Base-by-base conservation (phyloP, 2,797 vertebrate species). In the Crocodylus rhombifer region DNA sequence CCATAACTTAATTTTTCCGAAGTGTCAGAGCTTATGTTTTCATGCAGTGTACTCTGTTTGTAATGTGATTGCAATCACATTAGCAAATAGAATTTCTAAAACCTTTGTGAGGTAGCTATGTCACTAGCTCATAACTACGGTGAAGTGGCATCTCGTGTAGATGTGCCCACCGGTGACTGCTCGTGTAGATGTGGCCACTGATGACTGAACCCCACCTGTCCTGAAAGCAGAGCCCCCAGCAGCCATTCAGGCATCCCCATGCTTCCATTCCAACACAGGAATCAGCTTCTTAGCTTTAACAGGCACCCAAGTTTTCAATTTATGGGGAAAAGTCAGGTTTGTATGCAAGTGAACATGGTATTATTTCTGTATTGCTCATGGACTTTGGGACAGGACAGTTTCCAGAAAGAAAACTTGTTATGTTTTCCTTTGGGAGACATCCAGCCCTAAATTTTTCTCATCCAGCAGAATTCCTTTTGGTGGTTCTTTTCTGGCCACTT, bases 21-120 rank as follows among this genome's bases (percentile, higher is more conserved):
- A 79, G 20, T 91, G 55, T 71, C 57, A 0, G 5, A 95, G 23
- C 55, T 83, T 71, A 74, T 92, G 78, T 60, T 69, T 88, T 88
- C 6, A 79, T 82, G 84, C 94, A 65, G 91, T 92, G 74, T 92
- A 92, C 5, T 93, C 90, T 77, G 91, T 86, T 77, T 25, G 64
- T 95, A 93, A 84, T 93, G 90, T 81, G 91, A 62, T 92, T 91
- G 64, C 36, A 93, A 93, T 77, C 74, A 77, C 85, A 86, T 95
- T 90, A 95, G 61, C 42, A 89, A 91, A 90, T 84, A 86, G 74
- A 89, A 65, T 64, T 86, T 92, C 77, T 89, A 51, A 57, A 2
- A 86, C 78, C 89, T 74, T 91, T 80, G 56, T 92, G 55, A 2
- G 10, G 42, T 51, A 51, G 42, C 42, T 51, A 51, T 10, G 10